Evolutionary conservation across 1,140 invertebrate genomes (phyloP).

Genomic region (Oreohelix idahoensis): DNA sequence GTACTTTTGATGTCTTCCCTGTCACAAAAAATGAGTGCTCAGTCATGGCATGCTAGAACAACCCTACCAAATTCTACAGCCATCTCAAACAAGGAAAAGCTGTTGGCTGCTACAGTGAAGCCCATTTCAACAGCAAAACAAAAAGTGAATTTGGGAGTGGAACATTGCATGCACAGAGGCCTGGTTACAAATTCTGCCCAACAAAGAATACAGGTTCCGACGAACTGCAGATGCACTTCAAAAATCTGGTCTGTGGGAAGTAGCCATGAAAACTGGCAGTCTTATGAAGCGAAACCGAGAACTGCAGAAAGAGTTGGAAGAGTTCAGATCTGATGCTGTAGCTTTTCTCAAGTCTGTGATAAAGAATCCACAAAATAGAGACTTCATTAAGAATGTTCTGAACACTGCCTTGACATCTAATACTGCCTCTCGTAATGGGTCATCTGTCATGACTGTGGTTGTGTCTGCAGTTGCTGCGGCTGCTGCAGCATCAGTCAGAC

Average conservation of each 20-base stretch:
- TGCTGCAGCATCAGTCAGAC: constrained; percentile 4
- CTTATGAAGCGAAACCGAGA: constrained; percentile 44
- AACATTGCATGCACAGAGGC: neutral
- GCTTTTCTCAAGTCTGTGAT: constrained; percentile 46
- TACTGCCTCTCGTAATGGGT: neutral
- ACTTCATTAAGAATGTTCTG: constrained; percentile 32
- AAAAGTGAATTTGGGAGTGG: too few relatives aligned
- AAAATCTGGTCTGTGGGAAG: constrained; percentile 47
- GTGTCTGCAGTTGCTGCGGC: constrained; percentile 28
- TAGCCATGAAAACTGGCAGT: constrained; percentile 47
- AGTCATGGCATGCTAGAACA: too few relatives aligned
- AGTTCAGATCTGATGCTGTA: constrained; percentile 35
- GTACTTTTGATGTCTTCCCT: neutral
- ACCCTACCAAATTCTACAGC: neutral
- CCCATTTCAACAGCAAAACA: neutral
- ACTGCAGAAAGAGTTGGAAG: constrained; percentile 44
- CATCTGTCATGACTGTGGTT: constrained; percentile 33
- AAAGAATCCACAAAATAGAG: constrained; percentile 44
- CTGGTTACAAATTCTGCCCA: neutral
- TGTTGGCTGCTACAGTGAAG: neutral
- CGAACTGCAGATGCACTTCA: constrained; percentile 44
- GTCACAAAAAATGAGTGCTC: neutral
- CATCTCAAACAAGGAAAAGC: neutral
- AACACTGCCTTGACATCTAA: constrained; percentile 26
- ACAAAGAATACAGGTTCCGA: constrained; percentile 37